A percentile compares a stretch with the other conserved stretches of the same genome.
Conservation (phyloP, 2,113 vertebrate species). For the Hepsetus odoe region DNA sequence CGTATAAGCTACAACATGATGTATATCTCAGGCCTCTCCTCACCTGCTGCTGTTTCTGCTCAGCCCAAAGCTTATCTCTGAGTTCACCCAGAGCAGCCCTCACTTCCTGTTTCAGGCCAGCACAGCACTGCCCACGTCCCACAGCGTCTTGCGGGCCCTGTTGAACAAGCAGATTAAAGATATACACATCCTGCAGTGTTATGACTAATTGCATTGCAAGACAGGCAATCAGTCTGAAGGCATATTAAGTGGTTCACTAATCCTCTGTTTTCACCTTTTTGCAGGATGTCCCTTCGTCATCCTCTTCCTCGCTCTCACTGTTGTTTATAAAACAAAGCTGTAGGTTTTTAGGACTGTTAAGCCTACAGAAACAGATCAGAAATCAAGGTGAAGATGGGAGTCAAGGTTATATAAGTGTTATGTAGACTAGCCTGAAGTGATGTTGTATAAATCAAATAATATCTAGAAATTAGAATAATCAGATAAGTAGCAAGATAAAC, state of each 20-base stretch:
- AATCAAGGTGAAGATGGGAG: background rate
- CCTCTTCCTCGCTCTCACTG: slow-evolving; percentile 59
- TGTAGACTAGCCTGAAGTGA: background rate
- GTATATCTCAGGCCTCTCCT: slow-evolving; percentile 5
- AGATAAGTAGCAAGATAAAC: background rate
- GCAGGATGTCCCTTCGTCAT: slow-evolving; percentile 46
- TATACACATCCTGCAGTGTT: background rate
- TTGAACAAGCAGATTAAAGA: slow-evolving; percentile 27
- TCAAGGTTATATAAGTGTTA: background rate
- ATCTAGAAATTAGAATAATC: too few relatives aligned
- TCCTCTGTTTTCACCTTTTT: slow-evolving; percentile 40
- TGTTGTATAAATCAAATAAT: background rate
- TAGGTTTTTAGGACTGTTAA: slow-evolving; percentile 61
- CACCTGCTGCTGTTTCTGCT: slow-evolving; percentile 64
- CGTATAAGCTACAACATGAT: background rate
- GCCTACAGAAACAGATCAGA: slow-evolving; percentile 40
- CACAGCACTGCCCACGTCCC: slow-evolving; percentile 49
- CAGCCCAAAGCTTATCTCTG: slow-evolving; percentile 68
- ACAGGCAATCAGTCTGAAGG: background rate
- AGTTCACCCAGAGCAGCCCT: slow-evolving; percentile 63
- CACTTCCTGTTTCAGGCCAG: slow-evolving; percentile 74
- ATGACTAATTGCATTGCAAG: background rate
- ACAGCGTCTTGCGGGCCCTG: slow-evolving; percentile 60
- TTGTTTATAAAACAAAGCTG: slow-evolving; percentile 65
- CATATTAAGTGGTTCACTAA: background rate